A percentile compares a stretch with the other conserved stretches of the same genome.
These are phyloP conservation scores for Ceratitis capitata DNA, from an alignment of 1,140 invertebrate genomes.

Conservation along the genomic window DNA sequence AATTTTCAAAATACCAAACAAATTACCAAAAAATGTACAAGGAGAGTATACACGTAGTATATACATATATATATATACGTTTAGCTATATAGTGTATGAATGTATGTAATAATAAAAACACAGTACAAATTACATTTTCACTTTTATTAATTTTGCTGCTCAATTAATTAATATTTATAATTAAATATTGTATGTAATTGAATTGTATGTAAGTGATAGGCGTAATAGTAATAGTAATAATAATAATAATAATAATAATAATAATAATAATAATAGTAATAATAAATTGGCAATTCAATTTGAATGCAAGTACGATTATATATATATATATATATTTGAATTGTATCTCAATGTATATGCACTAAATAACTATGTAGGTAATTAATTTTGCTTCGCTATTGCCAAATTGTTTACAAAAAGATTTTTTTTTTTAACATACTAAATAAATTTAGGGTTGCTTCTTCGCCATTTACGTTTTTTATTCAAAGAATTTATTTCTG, in stretches of 20 bases:
- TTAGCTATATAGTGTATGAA: background rate
- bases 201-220: conserved; percentile 24
- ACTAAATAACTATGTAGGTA: conserved; percentile 19
- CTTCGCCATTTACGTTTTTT: background rate
- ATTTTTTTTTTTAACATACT: too few relatives aligned
- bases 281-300: conserved; percentile 26
- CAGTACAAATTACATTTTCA: conserved; percentile 36
- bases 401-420: background rate
- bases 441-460: background rate
- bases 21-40: background rate
- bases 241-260: too few relatives aligned
- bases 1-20: background rate
- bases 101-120: conserved; percentile 16
- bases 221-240: too few relatives aligned
- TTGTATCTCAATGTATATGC: background rate
- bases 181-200: background rate
- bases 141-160: conserved; percentile 35
- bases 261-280: too few relatives aligned
- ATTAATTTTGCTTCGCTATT: background rate
- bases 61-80: background rate
- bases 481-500: background rate
- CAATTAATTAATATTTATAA: background rate
- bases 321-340: background rate
- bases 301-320: conserved; percentile 2
- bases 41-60: background rate